Conservation (phyloP, 2,888 invertebrate genomes). For the Meloe dianella region DNA sequence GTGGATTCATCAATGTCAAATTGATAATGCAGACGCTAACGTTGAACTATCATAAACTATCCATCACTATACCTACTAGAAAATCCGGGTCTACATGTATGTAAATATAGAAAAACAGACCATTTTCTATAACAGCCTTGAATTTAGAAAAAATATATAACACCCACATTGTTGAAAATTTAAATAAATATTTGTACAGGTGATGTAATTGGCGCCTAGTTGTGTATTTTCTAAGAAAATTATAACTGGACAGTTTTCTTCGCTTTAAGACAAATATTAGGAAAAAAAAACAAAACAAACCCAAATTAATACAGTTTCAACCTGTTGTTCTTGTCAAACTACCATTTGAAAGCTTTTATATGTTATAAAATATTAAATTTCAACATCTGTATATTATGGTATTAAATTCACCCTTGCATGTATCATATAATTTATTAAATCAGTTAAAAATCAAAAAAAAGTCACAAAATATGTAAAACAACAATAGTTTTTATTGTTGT, state of each 20-base stretch:
- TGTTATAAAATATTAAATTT: slow-evolving; percentile 3
- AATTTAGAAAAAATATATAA: background rate
- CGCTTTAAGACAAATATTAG: slow-evolving; percentile 3
- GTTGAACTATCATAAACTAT: too few relatives aligned
- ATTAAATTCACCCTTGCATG: slow-evolving; percentile 12
- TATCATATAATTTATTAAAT: slow-evolving; percentile 27
- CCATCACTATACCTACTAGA: too few relatives aligned
- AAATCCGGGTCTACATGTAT: too few relatives aligned
- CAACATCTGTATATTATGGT: slow-evolving; percentile 9
- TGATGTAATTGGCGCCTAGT: slow-evolving; percentile 24
- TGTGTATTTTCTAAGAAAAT: slow-evolving; percentile 19
- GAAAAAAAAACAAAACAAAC: background rate
- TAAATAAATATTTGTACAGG: slow-evolving; percentile 25
- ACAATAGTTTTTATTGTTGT: slow-evolving; percentile 29
- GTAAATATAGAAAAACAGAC: background rate
- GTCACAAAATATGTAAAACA: slow-evolving; percentile 49
- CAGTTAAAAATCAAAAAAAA: slow-evolving; percentile 11
- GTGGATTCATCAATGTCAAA: too few relatives aligned
- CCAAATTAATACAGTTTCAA: too few relatives aligned
- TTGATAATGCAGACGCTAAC: too few relatives aligned
- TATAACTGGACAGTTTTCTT: slow-evolving; percentile 10
- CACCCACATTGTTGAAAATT: slow-evolving; percentile 23
- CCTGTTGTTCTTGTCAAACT: slow-evolving; percentile 10
- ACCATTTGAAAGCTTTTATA: slow-evolving; percentile 19
- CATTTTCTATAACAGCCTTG: background rate